Base-by-base conservation (phyloP, 1,140 invertebrate species). In the Diorhabda sublineata region DNA sequence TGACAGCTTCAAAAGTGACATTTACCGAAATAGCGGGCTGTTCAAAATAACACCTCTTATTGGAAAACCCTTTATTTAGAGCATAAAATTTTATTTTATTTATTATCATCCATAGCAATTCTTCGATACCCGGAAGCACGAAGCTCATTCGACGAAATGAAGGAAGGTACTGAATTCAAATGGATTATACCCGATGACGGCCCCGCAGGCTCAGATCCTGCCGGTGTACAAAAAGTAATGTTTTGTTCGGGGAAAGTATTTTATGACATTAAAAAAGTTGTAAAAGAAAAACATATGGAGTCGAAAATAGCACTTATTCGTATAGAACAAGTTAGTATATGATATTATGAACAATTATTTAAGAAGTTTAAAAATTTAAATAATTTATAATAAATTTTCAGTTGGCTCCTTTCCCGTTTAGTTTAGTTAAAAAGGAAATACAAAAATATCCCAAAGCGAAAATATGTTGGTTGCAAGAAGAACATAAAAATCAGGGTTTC, bases 241-340 rank as follows among this genome's bases (percentile, higher is more conserved):
- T 89, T 96, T 77, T 95, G 92, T 77, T 85, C 85, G 6, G 92
- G 94, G 5, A 95, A 95, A 81, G 87, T 96, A 2, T 95, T 92
- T 75, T 96, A 95, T 78, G 95, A 95, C 60, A 81, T 97, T 56
- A 76, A 85, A 6, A 87, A 89, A 58, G 86, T 88, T 62, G 81
- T 92, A 7, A 84, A 87, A 67, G 87, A 88, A 70, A 85, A 83
- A 71, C 87, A 89, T 58, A 75, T 92, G 4, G 85, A 90, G 42
- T 84, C 89, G 41, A 81, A 88, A 70, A 89, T 96, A 57, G 93
- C 92, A 9, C 86, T 97, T 71, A 79, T 85, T 44, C 85, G 94
- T 69, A 83, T 97, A 56, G 95, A 97, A 80, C 95, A 97, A 82
- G 79, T 94, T 44, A 84, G 47, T 57, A 11, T 2, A 26, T 26